These are phyloP conservation scores for Manis javanica DNA, from an alignment of 2,797 vertebrate genomes.

Conservation along the genomic window DNA sequence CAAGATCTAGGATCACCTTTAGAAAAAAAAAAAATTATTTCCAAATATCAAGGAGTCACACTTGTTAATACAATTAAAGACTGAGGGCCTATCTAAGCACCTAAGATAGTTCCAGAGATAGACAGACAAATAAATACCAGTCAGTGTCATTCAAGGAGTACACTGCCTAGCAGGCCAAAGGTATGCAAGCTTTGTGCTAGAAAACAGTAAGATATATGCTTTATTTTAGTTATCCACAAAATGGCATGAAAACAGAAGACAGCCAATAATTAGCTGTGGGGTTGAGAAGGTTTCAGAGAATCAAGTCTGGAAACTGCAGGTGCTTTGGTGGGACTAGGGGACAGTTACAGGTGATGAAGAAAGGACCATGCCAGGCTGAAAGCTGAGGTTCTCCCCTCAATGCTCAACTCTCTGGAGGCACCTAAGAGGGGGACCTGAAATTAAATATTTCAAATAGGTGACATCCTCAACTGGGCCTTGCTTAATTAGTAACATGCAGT, in stretches of 20 bases:
- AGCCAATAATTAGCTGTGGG: not conserved
- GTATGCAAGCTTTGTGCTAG: not conserved
- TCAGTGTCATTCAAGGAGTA: not conserved
- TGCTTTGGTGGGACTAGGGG: not conserved
- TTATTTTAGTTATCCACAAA: not conserved
- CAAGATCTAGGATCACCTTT: conserved; percentile 97
- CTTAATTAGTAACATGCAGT: not conserved
- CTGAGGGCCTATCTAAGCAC: not conserved
- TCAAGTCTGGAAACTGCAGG: not conserved
- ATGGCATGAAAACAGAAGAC: not conserved
- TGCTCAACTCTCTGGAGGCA: not conserved
- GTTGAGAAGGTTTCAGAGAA: not conserved
- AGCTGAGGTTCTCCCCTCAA: not conserved
- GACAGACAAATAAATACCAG: not conserved
- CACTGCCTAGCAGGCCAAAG: not conserved
- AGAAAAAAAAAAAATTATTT: conserved; percentile 67
- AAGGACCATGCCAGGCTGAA: not conserved
- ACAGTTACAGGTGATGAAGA: not conserved
- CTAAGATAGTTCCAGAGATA: not conserved
- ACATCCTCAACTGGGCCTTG: not conserved
- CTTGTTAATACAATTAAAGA: not conserved
- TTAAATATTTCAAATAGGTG: not conserved
- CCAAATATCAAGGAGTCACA: conserved; percentile 23
- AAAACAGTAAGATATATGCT: not conserved
- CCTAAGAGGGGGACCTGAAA: not conserved